phyloP scores from a whole-genome alignment of 2,888 invertebrate genomes.

The Listrodromus nycthemerus region DNA sequence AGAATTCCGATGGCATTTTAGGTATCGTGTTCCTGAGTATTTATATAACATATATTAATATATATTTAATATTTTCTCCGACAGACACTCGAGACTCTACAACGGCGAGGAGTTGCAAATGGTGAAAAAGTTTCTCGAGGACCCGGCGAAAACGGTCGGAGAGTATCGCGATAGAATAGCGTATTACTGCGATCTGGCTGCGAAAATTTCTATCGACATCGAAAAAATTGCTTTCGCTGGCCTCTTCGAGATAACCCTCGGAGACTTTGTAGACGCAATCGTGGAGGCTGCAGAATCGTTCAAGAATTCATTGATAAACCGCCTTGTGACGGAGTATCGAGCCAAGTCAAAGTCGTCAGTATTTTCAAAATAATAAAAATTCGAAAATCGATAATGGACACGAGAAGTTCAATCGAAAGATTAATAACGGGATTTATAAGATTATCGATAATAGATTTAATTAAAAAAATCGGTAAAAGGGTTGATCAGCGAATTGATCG shows the following conservation, averaged over 20 bases:
- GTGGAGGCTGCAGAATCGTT: constrained; percentile 89
- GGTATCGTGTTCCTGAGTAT: too few relatives aligned
- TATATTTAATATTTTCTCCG: background rate
- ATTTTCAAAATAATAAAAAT: background rate
- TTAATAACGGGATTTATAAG: too few relatives aligned
- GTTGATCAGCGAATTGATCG: too few relatives aligned
- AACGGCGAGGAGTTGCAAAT: constrained; percentile 74
- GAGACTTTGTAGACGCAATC: constrained; percentile 90
- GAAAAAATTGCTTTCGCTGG: constrained; percentile 91
- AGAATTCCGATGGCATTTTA: background rate
- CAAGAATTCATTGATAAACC: constrained; percentile 89
- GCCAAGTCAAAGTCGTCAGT: constrained; percentile 90
- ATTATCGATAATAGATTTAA: too few relatives aligned
- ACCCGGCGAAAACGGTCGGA: constrained; percentile 87
- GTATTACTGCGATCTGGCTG: constrained; percentile 87
- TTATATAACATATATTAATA: too few relatives aligned
- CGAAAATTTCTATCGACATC: constrained; percentile 86
- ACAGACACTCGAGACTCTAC: constrained; percentile 77
- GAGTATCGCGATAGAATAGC: constrained; percentile 87
- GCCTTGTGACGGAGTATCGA: constrained; percentile 93
- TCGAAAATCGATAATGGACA: too few relatives aligned
- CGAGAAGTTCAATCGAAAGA: too few relatives aligned
- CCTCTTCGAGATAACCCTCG: constrained; percentile 93
- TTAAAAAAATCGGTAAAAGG: constrained; percentile 25
- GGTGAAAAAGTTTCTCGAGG: constrained; percentile 89